Evolutionary conservation across 2,797 vertebrate species (phyloP).

Genomic region (Gymnothorax reevesii): DNA sequence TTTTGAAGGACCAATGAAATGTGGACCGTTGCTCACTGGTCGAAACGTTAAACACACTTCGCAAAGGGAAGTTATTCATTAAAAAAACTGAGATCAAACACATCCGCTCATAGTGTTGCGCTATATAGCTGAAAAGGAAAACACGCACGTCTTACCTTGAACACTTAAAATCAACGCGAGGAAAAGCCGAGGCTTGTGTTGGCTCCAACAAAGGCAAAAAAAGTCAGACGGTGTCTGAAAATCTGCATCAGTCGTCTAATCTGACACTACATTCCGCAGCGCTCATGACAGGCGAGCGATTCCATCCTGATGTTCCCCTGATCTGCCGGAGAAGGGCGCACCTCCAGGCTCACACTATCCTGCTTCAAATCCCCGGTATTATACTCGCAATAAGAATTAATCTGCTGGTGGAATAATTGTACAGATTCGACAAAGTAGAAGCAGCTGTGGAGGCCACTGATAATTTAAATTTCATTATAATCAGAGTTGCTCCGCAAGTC

Average conservation of each 20-base stretch:
- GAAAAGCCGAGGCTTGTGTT: neutral
- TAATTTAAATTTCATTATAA: neutral
- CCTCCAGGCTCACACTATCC: neutral
- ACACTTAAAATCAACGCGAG: neutral
- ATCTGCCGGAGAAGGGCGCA: neutral
- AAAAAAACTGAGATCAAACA: neutral
- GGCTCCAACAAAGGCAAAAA: neutral
- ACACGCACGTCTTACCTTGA: neutral
- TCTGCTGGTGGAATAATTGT: neutral
- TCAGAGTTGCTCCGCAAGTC: neutral
- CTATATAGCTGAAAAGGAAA: neutral
- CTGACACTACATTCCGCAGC: constrained; percentile 7
- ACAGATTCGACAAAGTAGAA: neutral
- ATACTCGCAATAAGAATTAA: constrained; percentile 4
- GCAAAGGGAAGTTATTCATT: neutral
- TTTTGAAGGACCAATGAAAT: neutral
- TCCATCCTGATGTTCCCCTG: neutral
- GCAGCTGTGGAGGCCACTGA: neutral
- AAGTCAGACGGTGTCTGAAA: neutral
- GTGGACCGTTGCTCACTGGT: neutral
- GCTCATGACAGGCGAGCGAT: neutral
- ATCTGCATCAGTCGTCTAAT: neutral
- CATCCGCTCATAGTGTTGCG: neutral
- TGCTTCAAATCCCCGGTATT: neutral
- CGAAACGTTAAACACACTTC: neutral